phyloP scores from a whole-genome alignment of 2,113 vertebrate species.

The Machaerirhynchus nigripectus region DNA sequence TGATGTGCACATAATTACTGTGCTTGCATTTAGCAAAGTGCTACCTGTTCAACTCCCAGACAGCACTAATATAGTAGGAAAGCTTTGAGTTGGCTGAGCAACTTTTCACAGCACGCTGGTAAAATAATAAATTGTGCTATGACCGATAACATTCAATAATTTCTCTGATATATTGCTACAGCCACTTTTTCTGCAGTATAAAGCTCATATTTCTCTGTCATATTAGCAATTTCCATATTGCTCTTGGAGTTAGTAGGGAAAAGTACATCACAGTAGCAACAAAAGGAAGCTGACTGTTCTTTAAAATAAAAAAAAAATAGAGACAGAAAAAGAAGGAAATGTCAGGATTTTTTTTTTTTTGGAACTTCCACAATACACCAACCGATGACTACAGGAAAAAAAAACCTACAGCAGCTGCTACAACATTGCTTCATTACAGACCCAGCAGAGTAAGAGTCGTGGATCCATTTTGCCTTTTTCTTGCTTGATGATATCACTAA shows the following conservation, averaged over 20 bases:
- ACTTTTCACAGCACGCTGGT: slow-evolving; percentile 36
- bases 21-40: slow-evolving; percentile 2
- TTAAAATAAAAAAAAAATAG: not conserved
- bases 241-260: not conserved
- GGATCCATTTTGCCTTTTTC: slow-evolving; percentile 66
- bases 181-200: not conserved
- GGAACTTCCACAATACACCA: slow-evolving; percentile 2
- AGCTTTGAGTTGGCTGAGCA: slow-evolving; percentile 14
- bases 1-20: slow-evolving; percentile 33
- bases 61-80: not conserved
- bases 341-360: not conserved
- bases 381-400: not conserved
- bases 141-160: slow-evolving; percentile 66
- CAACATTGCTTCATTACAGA: slow-evolving; percentile 63
- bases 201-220: slow-evolving; percentile 54
- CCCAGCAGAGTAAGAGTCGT: slow-evolving; percentile 30
- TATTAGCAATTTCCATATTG: slow-evolving; percentile 65
- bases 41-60: not conserved
- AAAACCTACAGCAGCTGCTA: slow-evolving; percentile 12
- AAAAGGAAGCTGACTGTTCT: slow-evolving; percentile 7
- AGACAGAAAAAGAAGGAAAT: not conserved
- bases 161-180: slow-evolving; percentile 39
- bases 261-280: slow-evolving; percentile 16
- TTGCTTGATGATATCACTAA: slow-evolving; percentile 67
- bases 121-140: slow-evolving; percentile 59